Evolutionary conservation across 2,113 vertebrate species (phyloP).

Genomic region (Peromyscus polionotus): DNA sequence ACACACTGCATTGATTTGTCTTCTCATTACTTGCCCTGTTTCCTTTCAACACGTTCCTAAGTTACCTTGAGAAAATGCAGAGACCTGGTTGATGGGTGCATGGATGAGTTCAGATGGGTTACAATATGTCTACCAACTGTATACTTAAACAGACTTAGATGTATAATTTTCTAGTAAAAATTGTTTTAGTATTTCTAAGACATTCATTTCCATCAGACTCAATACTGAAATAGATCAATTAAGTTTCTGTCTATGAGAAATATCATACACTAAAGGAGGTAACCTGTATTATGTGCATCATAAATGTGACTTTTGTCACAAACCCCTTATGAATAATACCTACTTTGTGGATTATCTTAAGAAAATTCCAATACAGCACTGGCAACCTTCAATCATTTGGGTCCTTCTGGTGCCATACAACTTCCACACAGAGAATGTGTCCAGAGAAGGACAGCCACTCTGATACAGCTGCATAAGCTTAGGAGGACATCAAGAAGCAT

Average conservation of each 20-base stretch:
- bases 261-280: conserved; percentile 30
- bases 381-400: not conserved
- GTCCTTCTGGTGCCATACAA: not conserved
- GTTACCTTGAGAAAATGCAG: conserved; percentile 3
- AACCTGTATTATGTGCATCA: not conserved
- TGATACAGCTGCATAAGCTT: not conserved
- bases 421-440: not conserved
- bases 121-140: not conserved
- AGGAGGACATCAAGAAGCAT: conserved; percentile 36
- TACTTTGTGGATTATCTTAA: conserved; percentile 2
- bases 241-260: not conserved
- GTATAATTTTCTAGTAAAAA: not conserved
- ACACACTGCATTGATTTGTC: not conserved
- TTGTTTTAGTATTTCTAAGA: not conserved
- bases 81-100: not conserved
- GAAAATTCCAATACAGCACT: not conserved
- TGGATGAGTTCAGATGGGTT: not conserved
- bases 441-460: conserved; percentile 16
- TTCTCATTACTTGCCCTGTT: not conserved
- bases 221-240: not conserved
- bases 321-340: not conserved
- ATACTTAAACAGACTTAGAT: not conserved
- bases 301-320: not conserved
- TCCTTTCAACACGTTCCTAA: not conserved
- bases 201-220: conserved; percentile 1